Conservation (phyloP, 2,888 invertebrate species). For the Harmothoe impar region DNA sequence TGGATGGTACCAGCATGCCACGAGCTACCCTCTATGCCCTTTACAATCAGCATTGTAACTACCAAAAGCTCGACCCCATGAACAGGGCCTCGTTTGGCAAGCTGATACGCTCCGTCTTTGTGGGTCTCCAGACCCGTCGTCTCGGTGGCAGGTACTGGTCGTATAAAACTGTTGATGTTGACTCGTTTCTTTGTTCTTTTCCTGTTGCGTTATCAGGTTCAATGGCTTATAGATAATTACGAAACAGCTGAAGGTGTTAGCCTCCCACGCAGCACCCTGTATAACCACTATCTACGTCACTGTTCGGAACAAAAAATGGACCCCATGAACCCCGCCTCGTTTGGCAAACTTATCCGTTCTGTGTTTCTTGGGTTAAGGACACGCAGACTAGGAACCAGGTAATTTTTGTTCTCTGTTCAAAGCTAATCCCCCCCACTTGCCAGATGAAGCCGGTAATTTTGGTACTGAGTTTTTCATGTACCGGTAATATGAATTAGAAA, state of each 20-base stretch:
- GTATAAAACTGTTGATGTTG: slow-evolving; percentile 29
- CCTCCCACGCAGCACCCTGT: slow-evolving; percentile 95
- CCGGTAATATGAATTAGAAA: too few relatives aligned
- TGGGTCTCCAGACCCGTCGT: slow-evolving; percentile 94
- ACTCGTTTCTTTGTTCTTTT: slow-evolving; percentile 36
- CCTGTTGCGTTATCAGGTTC: slow-evolving; percentile 76
- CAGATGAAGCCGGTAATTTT: not conserved
- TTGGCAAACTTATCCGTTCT: slow-evolving; percentile 98
- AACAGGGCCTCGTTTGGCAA: slow-evolving; percentile 99
- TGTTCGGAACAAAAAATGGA: slow-evolving; percentile 94
- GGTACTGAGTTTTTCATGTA: too few relatives aligned
- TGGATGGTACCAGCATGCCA: slow-evolving; percentile 93
- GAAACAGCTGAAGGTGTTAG: slow-evolving; percentile 98
- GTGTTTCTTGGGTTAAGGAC: slow-evolving; percentile 98
- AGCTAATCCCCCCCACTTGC: not conserved
- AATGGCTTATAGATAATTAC: slow-evolving; percentile 98
- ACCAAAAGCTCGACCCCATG: slow-evolving; percentile 94
- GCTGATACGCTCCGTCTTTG: slow-evolving; percentile 96
- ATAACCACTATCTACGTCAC: slow-evolving; percentile 98
- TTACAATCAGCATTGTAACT: slow-evolving; percentile 93
- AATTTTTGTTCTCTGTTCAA: slow-evolving; percentile 67
- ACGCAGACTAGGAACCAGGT: slow-evolving; percentile 95
- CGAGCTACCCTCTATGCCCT: slow-evolving; percentile 97
- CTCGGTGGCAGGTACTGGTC: slow-evolving; percentile 88
- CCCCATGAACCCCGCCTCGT: slow-evolving; percentile 99